These are phyloP conservation scores for Lasioglossum figueresi DNA, from an alignment of 2,888 invertebrate genomes.

Conservation along the genomic window DNA sequence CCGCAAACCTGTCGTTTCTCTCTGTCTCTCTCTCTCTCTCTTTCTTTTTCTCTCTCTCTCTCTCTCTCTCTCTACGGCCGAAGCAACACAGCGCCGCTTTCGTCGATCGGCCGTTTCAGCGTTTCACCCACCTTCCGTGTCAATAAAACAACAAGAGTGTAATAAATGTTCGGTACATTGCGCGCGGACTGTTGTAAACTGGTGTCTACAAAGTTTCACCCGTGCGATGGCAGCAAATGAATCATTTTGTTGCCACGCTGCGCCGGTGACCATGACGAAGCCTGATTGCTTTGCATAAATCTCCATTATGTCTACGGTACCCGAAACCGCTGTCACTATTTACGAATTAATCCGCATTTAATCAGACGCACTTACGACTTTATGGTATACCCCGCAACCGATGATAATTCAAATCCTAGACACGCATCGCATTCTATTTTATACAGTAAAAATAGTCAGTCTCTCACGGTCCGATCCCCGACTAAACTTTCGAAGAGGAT, in stretches of 20 bases:
- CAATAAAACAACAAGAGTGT: slow-evolving; percentile 19
- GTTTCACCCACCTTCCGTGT: slow-evolving; percentile 22
- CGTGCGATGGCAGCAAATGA: background rate
- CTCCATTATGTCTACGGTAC: background rate
- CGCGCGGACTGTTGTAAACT: slow-evolving; percentile 1
- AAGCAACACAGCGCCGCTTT: slow-evolving; percentile 58
- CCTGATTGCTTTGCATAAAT: slow-evolving; percentile 7
- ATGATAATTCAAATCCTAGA: background rate
- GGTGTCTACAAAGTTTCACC: background rate
- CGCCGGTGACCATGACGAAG: slow-evolving; percentile 8
- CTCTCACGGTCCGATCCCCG: background rate
- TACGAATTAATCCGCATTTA: slow-evolving; percentile 4
- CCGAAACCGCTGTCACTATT: slow-evolving; percentile 8
- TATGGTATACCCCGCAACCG: background rate
- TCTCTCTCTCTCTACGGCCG: slow-evolving; percentile 44
- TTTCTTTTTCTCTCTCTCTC: background rate
- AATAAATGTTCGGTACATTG: slow-evolving; percentile 12
- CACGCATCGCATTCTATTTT: background rate
- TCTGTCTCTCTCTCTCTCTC: slow-evolving; percentile 56
- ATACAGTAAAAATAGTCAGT: background rate
- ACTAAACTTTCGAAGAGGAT: background rate
- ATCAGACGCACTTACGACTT: slow-evolving; percentile 6
- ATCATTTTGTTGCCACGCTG: background rate
- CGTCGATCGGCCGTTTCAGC: slow-evolving; percentile 74
- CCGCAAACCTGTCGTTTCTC: slow-evolving; percentile 61